Percentiles rank a stretch among this genome's conserved stretches.
These are phyloP conservation scores for Corynorhinus townsendii DNA, from an alignment of 2,113 vertebrate species.

Conservation along the genomic window DNA sequence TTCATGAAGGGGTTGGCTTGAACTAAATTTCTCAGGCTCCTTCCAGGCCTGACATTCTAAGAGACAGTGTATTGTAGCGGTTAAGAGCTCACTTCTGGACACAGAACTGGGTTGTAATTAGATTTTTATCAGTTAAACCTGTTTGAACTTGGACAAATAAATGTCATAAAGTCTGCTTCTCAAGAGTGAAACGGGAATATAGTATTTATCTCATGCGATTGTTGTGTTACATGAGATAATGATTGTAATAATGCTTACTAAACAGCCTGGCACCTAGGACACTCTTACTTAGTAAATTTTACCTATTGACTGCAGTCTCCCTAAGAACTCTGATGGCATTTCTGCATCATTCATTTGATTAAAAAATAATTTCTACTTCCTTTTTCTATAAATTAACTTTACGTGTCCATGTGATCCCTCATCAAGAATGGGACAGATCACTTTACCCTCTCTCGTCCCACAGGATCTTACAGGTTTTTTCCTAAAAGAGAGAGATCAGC, in stretches of 20 bases:
- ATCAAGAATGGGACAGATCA: background rate
- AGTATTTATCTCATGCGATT: background rate
- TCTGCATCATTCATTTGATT: background rate
- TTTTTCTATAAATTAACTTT: conserved; percentile 12
- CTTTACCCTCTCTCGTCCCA: background rate
- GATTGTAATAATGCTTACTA: background rate
- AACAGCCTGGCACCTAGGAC: background rate
- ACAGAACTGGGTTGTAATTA: background rate
- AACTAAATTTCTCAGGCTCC: background rate
- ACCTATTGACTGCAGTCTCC: background rate
- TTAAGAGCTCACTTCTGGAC: background rate
- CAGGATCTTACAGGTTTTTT: background rate
- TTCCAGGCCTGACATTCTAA: background rate
- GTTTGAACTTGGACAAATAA: background rate
- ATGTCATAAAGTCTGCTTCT: background rate
- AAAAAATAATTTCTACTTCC: background rate
- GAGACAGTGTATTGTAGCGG: background rate
- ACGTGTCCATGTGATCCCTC: background rate
- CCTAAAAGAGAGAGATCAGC: background rate
- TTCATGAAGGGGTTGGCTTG: background rate
- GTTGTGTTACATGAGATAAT: background rate
- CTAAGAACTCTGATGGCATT: background rate
- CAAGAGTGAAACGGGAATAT: background rate
- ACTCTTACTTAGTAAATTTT: background rate
- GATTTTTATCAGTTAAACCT: background rate